phyloP scores from a whole-genome alignment of 2,797 vertebrate species.

The Falco novaeseelandiae region DNA sequence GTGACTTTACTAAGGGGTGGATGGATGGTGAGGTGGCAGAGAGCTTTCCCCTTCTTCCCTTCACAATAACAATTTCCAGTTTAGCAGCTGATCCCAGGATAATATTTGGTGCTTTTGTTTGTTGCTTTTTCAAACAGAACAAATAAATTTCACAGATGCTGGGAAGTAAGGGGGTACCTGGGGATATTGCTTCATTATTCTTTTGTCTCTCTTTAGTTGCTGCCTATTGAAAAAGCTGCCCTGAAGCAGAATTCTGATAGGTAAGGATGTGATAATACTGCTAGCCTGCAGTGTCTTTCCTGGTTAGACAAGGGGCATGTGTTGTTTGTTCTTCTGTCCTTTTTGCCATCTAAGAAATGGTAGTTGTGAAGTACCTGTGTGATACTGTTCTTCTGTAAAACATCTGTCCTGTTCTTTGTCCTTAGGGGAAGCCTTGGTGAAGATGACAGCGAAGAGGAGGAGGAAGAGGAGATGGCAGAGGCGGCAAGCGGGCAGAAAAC shows the following conservation, averaged over 20 bases:
- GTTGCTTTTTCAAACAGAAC: background rate
- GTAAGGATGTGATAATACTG: background rate
- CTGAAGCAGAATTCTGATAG: constrained; percentile 82
- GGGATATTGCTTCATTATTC: background rate
- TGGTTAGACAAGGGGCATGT: constrained; percentile 17
- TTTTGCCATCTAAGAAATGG: background rate
- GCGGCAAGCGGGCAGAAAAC: background rate
- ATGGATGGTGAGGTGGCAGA: accelerated
- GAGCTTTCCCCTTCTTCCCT: background rate
- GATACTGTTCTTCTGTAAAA: background rate
- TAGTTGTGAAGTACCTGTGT: background rate
- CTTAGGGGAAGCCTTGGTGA: constrained; percentile 66
- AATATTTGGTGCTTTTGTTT: background rate
- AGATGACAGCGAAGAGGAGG: constrained; percentile 77
- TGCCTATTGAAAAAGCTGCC: constrained; percentile 93
- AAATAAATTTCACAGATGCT: background rate
- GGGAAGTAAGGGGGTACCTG: background rate
- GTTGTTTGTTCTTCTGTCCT: background rate
- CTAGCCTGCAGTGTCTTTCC: background rate
- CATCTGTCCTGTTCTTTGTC: accelerated
- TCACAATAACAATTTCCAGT: background rate
- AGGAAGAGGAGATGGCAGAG: constrained; percentile 69
- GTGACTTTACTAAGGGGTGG: background rate
- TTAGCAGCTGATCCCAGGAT: background rate
- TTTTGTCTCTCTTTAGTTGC: constrained; percentile 78